Base-by-base conservation (phyloP, 2,113 vertebrate genomes). In the Recurvirostra avosetta region DNA sequence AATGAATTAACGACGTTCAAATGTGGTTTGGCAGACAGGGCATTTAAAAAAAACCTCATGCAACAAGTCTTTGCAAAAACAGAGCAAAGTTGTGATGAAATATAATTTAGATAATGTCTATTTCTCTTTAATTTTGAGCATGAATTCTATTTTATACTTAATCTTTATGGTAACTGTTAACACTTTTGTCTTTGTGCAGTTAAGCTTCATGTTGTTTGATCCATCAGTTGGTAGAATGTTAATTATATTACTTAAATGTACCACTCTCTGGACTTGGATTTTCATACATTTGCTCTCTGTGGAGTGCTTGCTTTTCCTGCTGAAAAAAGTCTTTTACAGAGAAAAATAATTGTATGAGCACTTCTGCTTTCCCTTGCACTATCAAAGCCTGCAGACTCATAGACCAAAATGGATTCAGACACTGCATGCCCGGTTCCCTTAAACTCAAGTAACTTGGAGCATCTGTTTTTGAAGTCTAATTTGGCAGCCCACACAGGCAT, bases 391-490 rank as follows among this genome's bases (percentile, higher is more conserved):
- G n/a, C 40, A 86, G 45, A 30, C 21, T 15, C 76, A 27, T 30
- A 17, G 43, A 32, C 25, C 18, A 56, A 12, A 45, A 73, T 52
- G 62, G 43, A 11, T 56, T 79, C 53, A 70, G 43, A 45, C 65
- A 12, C 66, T 12, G 15, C 30, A 23, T 8, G 8, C 43, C 7
- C 36, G 9, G 16, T 71, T 75, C 84, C 83, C 59, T 81, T 53
- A 29, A 74, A 47, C 71, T 70, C 38, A 84, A 23, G 19, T 53
- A 61, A 43, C 52, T 40, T 30, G 43, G 38, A 84, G 40, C 62
- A 20, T 40, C 59, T 90, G 76, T 84, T 89, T 81, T 78, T 74
- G 58, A 90, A 89, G 63, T 53, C 49, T 66, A 27, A 71, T 86
- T 75, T 71, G 85, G 72, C 53, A 71, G 41, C 75, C 40, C 70